Evolutionary conservation across 1,140 invertebrate species (phyloP).

Genomic region (Luehdorfia chinensis): DNA sequence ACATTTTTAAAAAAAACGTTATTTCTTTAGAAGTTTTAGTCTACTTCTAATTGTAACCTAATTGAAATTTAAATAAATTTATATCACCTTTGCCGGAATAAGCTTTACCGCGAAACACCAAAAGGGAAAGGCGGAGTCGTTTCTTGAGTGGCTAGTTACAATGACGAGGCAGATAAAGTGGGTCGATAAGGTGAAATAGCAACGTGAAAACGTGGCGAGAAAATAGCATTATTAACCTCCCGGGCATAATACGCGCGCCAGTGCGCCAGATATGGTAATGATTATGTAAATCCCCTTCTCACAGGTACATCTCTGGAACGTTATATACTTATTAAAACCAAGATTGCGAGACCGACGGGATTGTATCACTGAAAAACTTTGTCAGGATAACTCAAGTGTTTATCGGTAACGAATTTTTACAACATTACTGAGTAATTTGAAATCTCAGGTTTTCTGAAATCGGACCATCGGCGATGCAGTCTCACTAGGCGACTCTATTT

Average conservation of each 20-base stretch:
- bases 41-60: no score
- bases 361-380: conserved; percentile 62
- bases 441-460: conserved; percentile 70
- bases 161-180: conserved; percentile 76
- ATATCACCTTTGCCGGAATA: conserved; percentile 26
- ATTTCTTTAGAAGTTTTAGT: no score
- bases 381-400: conserved; percentile 50
- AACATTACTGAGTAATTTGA: conserved; percentile 53
- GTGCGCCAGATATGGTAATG: conserved; percentile 77
- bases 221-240: conserved; percentile 79
- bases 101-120: conserved; percentile 16
- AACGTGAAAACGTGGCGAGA: conserved; percentile 76
- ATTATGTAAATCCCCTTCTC: conserved; percentile 75
- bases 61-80: conserved; percentile 16
- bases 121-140: conserved; percentile 48
- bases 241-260: conserved; percentile 75
- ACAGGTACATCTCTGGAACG: conserved; percentile 72
- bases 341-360: conserved; percentile 68
- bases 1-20: no score
- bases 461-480: conserved; percentile 66
- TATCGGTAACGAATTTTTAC: conserved; percentile 67
- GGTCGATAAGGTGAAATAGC: conserved; percentile 77
- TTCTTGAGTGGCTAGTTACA: conserved; percentile 72
- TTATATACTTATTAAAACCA: conserved; percentile 77
- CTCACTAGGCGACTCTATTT: conserved; percentile 71